phyloP scores from a whole-genome alignment of 2,797 vertebrate species.

The Pseudochirops cupreus region DNA sequence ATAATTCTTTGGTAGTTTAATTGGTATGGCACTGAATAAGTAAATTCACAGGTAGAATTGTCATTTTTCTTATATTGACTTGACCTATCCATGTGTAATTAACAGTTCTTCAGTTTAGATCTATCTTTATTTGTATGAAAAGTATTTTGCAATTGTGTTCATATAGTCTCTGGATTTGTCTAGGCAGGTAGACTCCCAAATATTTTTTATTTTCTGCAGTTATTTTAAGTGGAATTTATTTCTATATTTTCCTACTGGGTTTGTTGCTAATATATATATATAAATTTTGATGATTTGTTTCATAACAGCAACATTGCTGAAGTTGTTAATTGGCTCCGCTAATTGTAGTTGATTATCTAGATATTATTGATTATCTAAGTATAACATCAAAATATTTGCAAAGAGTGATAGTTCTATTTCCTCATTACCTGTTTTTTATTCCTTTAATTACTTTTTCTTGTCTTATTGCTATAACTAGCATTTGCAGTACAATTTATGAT shows the following conservation, averaged over 20 bases:
- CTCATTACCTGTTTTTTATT: not conserved
- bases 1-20: not conserved
- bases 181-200: too few species aligned
- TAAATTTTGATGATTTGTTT: not conserved
- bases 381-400: not conserved
- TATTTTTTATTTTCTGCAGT: too few species aligned
- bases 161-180: too few species aligned
- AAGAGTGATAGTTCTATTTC: not conserved
- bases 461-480: not conserved
- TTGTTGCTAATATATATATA: not conserved
- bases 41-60: too few species aligned
- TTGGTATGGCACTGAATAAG: too few species aligned
- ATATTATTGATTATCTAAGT: not conserved
- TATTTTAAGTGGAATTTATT: too few species aligned
- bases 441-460: not conserved
- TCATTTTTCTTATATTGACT: too few species aligned
- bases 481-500: not conserved
- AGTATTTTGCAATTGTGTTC: too few species aligned
- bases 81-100: too few species aligned
- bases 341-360: not conserved
- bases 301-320: not conserved
- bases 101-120: too few species aligned
- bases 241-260: not conserved
- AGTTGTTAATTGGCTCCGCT: not conserved
- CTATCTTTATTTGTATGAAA: too few species aligned